Conservation (phyloP, 2,888 invertebrate genomes). For the Leptodirus hochenwartii region DNA sequence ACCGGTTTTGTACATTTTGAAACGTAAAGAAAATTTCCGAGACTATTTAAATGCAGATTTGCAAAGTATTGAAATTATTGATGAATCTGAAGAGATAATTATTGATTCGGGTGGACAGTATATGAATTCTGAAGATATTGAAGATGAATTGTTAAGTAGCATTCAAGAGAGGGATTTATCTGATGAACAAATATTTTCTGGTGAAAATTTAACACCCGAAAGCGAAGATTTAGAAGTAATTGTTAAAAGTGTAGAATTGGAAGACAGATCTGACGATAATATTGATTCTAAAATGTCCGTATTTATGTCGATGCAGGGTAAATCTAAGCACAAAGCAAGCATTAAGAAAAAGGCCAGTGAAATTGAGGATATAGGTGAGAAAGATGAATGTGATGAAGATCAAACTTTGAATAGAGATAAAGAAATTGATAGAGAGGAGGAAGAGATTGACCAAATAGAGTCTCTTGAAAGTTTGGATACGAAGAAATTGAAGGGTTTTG, state of each 20-base stretch:
- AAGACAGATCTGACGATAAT: no score
- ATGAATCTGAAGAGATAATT: slow-evolving; percentile 4
- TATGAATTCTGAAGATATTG: neutral
- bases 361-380: slow-evolving; percentile 6
- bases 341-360: slow-evolving; percentile 6
- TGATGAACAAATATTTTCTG: no score
- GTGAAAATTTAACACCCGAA: no score
- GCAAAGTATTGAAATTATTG: slow-evolving; percentile 4
- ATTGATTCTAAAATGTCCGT: no score
- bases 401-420: neutral
- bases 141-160: neutral
- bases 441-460: no score
- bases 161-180: slow-evolving; percentile 1
- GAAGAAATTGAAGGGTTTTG: no score
- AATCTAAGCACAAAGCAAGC: no score
- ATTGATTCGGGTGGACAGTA: slow-evolving; percentile 5
- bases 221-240: no score
- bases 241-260: no score
- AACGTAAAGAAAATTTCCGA: slow-evolving; percentile 39
- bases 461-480: no score
- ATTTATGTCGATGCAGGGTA: no score
- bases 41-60: slow-evolving; percentile 23
- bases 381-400: slow-evolving; percentile 8
- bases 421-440: slow-evolving; percentile 1
- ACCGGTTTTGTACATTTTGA: slow-evolving; percentile 63